phyloP scores from a whole-genome alignment of 2,888 invertebrate species.

The Eupeodes latifasciatus region DNA sequence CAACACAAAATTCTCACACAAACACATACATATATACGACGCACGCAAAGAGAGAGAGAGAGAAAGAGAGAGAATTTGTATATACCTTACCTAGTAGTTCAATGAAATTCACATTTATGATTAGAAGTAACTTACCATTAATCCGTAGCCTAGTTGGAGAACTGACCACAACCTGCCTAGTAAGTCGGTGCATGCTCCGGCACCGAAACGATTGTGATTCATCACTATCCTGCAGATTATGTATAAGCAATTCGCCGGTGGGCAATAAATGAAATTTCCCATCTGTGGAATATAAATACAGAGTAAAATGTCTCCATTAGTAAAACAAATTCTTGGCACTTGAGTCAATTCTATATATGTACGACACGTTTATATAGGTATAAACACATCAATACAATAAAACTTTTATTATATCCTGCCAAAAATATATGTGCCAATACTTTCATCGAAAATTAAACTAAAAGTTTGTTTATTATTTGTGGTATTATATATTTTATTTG shows the following conservation, averaged over 20 bases:
- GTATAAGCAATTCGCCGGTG: constrained; percentile 90
- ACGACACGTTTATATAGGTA: constrained; percentile 9
- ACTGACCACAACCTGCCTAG: constrained; percentile 89
- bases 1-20: constrained; percentile 6
- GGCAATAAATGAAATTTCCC: constrained; percentile 91
- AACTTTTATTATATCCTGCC: background rate
- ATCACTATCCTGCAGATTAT: constrained; percentile 90
- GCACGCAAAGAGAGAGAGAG: background rate
- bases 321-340: constrained; percentile 69
- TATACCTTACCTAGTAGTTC: background rate
- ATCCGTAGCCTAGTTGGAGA: constrained; percentile 89
- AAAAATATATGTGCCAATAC: constrained; percentile 1
- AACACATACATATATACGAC: constrained; percentile 10
- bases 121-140: constrained; percentile 86
- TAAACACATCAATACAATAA: too few relatives aligned
- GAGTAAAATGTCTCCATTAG: constrained; percentile 70
- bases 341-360: background rate
- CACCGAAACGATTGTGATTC: constrained; percentile 90
- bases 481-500: too few relatives aligned
- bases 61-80: background rate
- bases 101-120: constrained; percentile 65
- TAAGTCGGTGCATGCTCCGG: constrained; percentile 90
- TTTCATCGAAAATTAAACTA: constrained; percentile 30
- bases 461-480: too few relatives aligned
- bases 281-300: constrained; percentile 84